These are phyloP conservation scores for Tetrapedia diversipes DNA, from an alignment of 2,888 invertebrate species.

Conservation along the genomic window DNA sequence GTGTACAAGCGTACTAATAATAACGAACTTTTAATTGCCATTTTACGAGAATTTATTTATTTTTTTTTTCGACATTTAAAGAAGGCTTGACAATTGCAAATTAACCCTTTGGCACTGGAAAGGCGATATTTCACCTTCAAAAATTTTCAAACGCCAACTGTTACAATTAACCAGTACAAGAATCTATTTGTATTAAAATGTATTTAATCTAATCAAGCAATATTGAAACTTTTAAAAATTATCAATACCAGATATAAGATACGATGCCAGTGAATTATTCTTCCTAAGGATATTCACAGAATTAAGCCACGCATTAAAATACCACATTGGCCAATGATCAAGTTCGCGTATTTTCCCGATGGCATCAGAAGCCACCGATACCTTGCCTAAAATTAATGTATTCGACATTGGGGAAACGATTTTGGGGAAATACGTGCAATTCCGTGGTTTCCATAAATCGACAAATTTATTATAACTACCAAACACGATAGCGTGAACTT, in stretches of 20 bases:
- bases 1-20: conserved; percentile 31
- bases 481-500: not conserved
- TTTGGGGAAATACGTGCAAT: not conserved
- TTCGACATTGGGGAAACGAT: not conserved
- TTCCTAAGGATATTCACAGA: not conserved
- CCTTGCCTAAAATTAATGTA: conserved; percentile 1
- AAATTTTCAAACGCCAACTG: no score
- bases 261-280: no score
- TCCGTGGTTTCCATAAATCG: not conserved
- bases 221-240: no score
- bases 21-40: conserved; percentile 11
- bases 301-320: not conserved
- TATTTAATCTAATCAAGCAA: no score
- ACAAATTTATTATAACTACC: no score
- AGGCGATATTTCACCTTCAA: no score
- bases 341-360: not conserved
- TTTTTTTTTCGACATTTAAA: no score
- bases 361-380: not conserved
- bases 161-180: no score
- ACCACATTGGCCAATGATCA: not conserved
- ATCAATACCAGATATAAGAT: no score
- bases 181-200: no score
- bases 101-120: no score
- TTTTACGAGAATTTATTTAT: conserved; percentile 4
- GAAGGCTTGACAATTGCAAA: no score